Percentiles rank a stretch among this genome's conserved stretches.
These are phyloP conservation scores for Hyppa rectilinea DNA, from an alignment of 2,888 invertebrate genomes.

Conservation along the genomic window DNA sequence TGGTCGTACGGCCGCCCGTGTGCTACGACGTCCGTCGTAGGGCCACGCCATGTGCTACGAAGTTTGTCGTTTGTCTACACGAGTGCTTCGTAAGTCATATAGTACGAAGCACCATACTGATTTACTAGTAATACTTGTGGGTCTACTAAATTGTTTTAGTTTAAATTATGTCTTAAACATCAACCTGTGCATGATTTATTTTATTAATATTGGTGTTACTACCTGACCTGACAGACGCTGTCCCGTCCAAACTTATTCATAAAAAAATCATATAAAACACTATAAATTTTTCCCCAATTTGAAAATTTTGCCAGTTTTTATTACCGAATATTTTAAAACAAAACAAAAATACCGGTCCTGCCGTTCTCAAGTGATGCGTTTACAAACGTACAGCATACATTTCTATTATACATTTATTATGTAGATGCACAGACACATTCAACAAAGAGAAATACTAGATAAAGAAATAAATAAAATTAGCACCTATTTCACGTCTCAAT, in stretches of 20 bases:
- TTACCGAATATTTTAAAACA: no score
- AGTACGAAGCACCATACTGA: no score
- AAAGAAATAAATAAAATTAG: background rate
- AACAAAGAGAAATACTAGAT: background rate
- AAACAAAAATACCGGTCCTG: no score
- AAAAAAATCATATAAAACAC: no score
- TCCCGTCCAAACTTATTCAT: no score
- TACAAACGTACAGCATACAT: no score
- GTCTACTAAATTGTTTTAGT: background rate
- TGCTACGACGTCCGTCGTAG: background rate
- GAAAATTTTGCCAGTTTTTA: no score
- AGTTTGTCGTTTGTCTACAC: background rate
- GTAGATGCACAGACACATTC: background rate
- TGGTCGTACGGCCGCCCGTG: background rate
- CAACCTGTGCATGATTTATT: background rate
- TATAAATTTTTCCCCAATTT: no score
- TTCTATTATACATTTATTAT: no score
- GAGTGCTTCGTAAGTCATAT: background rate
- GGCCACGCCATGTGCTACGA: background rate
- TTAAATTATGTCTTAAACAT: background rate
- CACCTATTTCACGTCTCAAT: background rate
- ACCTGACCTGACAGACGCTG: no score
- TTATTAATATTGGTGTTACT: no score
- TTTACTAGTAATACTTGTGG: background rate
- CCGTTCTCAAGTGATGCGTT: no score